Base-by-base conservation (phyloP, 2,888 invertebrate genomes). In the Drosophila robusta region DNA sequence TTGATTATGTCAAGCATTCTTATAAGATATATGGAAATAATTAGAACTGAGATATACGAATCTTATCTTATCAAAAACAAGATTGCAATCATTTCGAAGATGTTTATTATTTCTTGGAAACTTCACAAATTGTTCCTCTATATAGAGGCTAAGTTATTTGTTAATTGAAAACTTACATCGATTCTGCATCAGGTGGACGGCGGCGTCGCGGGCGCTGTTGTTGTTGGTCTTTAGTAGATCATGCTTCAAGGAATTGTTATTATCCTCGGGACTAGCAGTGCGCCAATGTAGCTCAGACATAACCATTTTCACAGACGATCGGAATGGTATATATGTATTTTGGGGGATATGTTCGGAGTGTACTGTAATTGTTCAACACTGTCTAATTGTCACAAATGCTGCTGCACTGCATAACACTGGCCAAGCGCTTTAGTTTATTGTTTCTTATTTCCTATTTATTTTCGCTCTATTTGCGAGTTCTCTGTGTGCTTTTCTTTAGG, bases 211-310 rank as follows among this genome's bases (percentile, higher is more conserved):
- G 70, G 82, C 90, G 64, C 82, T 64, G 58, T 71, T 75, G 41
- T 69, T 72, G 34, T 61, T 60, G 7, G 90, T 81, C 65, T 91
- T 92, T 52, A 92, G 80, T 80, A 92, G 87, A 70, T 91, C 91
- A 81, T 90, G 91, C 83, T 92, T 91, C 79, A 92, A 87, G 81
- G 91, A 90, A 75, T 91, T 92, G 70, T 90, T 92, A 80, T 90
- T 92, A 90, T 92, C 92, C 91, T 91, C 92, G 81, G 90, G 87
- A 80, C 89, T 87, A 74, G 83, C 89, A 74, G 86, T 86, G 80
- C 90, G 90, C 92, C 92, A 92, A 84, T 90, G 92, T 89, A 92
- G 82, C 90, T 92, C 92, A 89, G 92, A 92, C 92, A 92, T 92
- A 90, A 92, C 92, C 92, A 92, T 92, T 90, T 91, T 92, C 81